Evolutionary conservation across 2,113 vertebrate genomes (phyloP).

Genomic region (Zapus hudsonius): DNA sequence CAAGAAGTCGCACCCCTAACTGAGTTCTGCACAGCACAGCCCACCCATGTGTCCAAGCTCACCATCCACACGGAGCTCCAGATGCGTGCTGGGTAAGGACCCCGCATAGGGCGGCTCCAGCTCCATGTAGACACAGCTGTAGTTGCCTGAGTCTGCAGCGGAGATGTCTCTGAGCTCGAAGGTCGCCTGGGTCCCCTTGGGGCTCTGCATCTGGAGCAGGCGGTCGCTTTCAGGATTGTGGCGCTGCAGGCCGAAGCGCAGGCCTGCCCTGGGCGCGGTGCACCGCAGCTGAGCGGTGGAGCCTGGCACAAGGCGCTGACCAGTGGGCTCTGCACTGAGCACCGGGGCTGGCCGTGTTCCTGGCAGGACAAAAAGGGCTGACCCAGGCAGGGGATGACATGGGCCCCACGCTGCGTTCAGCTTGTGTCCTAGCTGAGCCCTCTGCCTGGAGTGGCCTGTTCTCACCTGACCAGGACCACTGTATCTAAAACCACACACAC

Average conservation of each 20-base stretch:
- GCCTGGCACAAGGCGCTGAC: not conserved
- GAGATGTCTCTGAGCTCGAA: constrained; percentile 44
- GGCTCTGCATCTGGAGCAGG: not conserved
- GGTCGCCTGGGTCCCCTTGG: not conserved
- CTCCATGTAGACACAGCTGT: constrained; percentile 62
- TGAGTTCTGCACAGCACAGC: too few relatives aligned
- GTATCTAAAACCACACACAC: not conserved
- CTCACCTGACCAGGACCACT: not conserved
- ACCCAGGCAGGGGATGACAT: not conserved
- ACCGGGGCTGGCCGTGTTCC: not conserved
- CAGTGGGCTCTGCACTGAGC: not conserved
- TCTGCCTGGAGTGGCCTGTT: not conserved
- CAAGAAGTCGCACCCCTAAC: not conserved
- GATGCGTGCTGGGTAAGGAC: constrained; percentile 2
- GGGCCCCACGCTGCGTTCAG: not conserved
- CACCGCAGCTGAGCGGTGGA: constrained; percentile 32
- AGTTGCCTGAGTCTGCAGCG: constrained; percentile 20
- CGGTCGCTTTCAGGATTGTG: accelerated
- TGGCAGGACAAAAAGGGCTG: not conserved
- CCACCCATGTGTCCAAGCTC: not conserved
- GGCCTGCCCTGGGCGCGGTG: not conserved
- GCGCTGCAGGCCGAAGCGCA: constrained; percentile 44
- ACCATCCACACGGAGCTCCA: constrained; percentile 53
- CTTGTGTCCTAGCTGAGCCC: not conserved
- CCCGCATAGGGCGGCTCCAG: not conserved